Conservation (phyloP, 2,113 vertebrate species). For the Neopipo cinnamomea region DNA sequence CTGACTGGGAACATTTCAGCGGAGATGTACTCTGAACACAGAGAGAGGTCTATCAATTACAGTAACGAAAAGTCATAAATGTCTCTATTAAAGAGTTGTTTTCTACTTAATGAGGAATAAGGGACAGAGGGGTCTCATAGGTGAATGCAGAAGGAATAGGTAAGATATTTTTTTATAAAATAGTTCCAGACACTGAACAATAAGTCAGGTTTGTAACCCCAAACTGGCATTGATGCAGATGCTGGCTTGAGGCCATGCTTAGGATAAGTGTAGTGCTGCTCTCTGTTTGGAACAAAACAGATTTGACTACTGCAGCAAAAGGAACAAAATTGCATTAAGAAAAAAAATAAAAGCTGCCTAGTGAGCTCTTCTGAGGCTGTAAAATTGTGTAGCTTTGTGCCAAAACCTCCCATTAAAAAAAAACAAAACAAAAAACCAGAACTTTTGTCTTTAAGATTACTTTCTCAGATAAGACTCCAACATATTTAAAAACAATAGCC, state of each 20-base stretch:
- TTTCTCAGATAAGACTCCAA: background rate
- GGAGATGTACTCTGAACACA: background rate
- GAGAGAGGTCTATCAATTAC: background rate
- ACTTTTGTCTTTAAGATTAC: background rate
- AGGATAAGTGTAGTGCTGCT: background rate
- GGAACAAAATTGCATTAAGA: background rate
- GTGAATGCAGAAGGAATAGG: background rate
- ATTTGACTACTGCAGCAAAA: background rate
- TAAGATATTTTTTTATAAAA: background rate
- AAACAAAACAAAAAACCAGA: background rate
- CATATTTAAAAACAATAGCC: background rate
- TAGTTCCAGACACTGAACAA: background rate
- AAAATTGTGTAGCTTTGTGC: background rate
- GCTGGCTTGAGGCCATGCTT: background rate
- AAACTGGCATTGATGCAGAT: background rate
- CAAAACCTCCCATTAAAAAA: background rate
- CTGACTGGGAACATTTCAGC: background rate
- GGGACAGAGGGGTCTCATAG: background rate
- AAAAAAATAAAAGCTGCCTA: background rate
- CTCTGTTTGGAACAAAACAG: background rate
- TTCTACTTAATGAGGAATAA: background rate
- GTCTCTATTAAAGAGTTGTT: background rate
- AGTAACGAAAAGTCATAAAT: constrained; percentile 17
- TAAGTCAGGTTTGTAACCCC: background rate
- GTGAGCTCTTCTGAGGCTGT: background rate